A percentile compares a stretch with the other conserved stretches of the same genome.
phyloP scores from a whole-genome alignment of 2,888 invertebrate species.

The Anorthoa munda region DNA sequence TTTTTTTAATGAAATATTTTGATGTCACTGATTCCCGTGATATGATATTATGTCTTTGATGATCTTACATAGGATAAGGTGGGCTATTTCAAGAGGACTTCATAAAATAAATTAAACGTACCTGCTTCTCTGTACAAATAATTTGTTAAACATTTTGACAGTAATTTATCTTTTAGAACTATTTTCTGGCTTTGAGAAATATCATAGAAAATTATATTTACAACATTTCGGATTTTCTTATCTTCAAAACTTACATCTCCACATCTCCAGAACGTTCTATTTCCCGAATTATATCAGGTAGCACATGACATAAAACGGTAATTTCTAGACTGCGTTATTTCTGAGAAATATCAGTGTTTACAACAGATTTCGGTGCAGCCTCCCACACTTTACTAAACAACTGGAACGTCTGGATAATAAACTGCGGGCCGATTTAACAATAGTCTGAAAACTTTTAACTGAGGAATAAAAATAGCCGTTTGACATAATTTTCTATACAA shows the following conservation, averaged over 20 bases:
- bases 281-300: constrained; percentile 4
- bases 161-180: background rate
- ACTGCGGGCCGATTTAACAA: background rate
- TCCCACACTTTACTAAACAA: constrained; percentile 4
- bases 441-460: too few relatives aligned
- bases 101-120: background rate
- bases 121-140: background rate
- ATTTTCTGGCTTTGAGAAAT: background rate
- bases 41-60: constrained; percentile 3
- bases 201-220: background rate
- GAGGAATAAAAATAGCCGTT: too few relatives aligned
- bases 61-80: background rate
- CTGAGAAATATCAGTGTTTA: constrained; percentile 12
- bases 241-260: constrained; percentile 1
- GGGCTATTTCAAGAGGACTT: background rate
- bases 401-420: constrained; percentile 21
- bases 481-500: too few relatives aligned
- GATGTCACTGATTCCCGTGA: background rate
- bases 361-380: background rate
- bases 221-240: background rate
- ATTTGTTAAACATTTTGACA: background rate
- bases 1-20: background rate
- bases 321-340: constrained; percentile 23
- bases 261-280: constrained; percentile 4
- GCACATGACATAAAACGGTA: background rate